phyloP scores from a whole-genome alignment of 2,113 vertebrate species.

The Trichomycterus rosablanca region DNA sequence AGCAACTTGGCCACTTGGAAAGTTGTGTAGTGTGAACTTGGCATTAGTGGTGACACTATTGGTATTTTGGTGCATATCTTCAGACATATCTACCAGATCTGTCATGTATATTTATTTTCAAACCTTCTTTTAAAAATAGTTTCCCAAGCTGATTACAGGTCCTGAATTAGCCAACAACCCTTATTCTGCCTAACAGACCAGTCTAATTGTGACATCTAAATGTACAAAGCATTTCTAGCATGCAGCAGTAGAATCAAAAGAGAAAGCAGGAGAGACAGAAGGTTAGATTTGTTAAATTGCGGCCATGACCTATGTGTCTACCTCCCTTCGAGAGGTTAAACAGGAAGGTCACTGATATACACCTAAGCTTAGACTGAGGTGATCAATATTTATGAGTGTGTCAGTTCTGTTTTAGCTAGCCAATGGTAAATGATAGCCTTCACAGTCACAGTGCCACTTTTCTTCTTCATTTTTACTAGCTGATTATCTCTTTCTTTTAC shows the following conservation, averaged over 20 bases:
- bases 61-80: too few relatives aligned
- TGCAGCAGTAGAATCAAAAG: slow-evolving; percentile 5
- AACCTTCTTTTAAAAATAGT: background rate
- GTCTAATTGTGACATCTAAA: slow-evolving; percentile 9
- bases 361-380: slow-evolving; percentile 17
- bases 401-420: slow-evolving; percentile 26
- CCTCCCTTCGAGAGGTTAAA: slow-evolving; percentile 23
- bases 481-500: too few relatives aligned
- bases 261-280: background rate
- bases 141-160: background rate
- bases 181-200: slow-evolving; percentile 24
- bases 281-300: slow-evolving; percentile 4
- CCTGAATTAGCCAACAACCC: background rate
- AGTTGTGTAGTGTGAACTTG: too few relatives aligned
- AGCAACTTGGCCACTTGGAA: too few relatives aligned
- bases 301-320: slow-evolving; percentile 15
- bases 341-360: slow-evolving; percentile 13
- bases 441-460: background rate
- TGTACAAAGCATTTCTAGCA: background rate
- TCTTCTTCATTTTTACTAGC: too few relatives aligned
- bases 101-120: slow-evolving; percentile 4
- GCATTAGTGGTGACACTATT: too few relatives aligned
- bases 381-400: slow-evolving; percentile 25
- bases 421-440: background rate
- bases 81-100: too few relatives aligned